Base-by-base conservation (phyloP, 2,113 vertebrate genomes). In the Heterotis niloticus region DNA sequence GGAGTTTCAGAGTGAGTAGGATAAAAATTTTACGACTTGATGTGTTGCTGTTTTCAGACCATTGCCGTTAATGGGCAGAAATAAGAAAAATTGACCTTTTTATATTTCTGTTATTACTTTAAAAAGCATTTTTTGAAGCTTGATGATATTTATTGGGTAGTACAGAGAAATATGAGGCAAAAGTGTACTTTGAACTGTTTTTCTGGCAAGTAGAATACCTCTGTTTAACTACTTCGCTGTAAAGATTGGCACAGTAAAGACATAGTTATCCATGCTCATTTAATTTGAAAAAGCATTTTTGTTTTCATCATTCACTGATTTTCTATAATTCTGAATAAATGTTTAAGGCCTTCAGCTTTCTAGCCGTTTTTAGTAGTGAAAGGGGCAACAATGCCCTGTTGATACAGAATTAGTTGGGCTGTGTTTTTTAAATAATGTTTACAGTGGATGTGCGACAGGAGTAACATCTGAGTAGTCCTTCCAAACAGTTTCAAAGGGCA, bases 21-120 rank as follows among this genome's bases (percentile, higher is more conserved):
- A 88, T 91, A 87, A 88, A 44, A 93, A 92, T 93, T 93, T 90
- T 91, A 88, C 88, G 86, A 89, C 88, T 89, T 84, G 87, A 87
- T 82, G 87, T 83, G 86, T 90, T 92, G 90, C 81, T 89, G 86
- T 89, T 90, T 87, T 84, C 60, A 87, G 90, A 89, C 88, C 82
- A 26, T 51, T 44, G 16, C n/a, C 29, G 85, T 84, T 86, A 87
- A 84, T 88, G 83, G 86, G 85, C 86, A 83, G 84, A 81, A 77
- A 84, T 87, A 82, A 85, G 89, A 86, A 82, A 86, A 84, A 86
- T 89, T 90, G 13, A 62, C 20, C 13, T 62, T 17, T 62, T 62
- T 20, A 44, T 44, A 44, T 44, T 44, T 44, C 34, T 44, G 34
- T 44, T 44, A 44, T 44, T 44, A 7, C 34, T 44, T 44, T 44